A percentile compares a stretch with the other conserved stretches of the same genome.
phyloP scores from a whole-genome alignment of 2,113 vertebrate species.

The Cyprinodon variegatus region DNA sequence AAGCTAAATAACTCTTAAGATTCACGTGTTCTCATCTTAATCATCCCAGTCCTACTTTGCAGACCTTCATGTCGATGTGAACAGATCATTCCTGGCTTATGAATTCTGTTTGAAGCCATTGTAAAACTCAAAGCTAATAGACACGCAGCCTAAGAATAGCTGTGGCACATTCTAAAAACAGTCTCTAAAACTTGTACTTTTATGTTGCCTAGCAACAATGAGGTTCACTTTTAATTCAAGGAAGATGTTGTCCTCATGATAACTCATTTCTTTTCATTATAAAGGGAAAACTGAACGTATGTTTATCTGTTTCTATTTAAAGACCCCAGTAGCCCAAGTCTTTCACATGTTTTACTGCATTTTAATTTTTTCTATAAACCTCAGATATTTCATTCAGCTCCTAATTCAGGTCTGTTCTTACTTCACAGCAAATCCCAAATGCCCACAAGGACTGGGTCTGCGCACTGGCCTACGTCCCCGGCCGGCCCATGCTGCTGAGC shows the following conservation, averaged over 20 bases:
- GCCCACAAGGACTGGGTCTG: conserved; percentile 99
- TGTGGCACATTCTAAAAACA: conserved; percentile 20
- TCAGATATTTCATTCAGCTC: neutral
- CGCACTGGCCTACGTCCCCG: conserved; percentile 90
- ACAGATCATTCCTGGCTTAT: conserved; percentile 3
- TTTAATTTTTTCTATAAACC: neutral
- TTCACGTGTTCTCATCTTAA: neutral
- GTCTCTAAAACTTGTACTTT: conserved; percentile 18
- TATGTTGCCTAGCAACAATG: conserved; percentile 45
- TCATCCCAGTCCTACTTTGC: neutral
- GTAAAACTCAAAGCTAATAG: conserved; percentile 17
- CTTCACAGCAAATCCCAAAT: conserved; percentile 93
- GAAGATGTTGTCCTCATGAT: conserved; percentile 7
- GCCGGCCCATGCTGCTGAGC: conserved; percentile 92
- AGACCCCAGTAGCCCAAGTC: conserved; percentile 7
- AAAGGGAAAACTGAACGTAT: conserved; percentile 1
- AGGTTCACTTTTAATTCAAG: conserved; percentile 22
- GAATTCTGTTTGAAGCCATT: conserved; percentile 5
- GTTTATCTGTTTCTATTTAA: conserved; percentile 18
- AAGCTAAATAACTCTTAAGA: neutral
- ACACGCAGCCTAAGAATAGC: conserved; percentile 38
- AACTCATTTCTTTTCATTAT: neutral
- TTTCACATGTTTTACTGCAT: neutral
- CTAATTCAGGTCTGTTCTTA: conserved; percentile 3
- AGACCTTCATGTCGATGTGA: neutral